A percentile compares a stretch with the other conserved stretches of the same genome.
Evolutionary conservation across 2,888 invertebrate species (phyloP).

Genomic region (Asteroscopus sphinx): DNA sequence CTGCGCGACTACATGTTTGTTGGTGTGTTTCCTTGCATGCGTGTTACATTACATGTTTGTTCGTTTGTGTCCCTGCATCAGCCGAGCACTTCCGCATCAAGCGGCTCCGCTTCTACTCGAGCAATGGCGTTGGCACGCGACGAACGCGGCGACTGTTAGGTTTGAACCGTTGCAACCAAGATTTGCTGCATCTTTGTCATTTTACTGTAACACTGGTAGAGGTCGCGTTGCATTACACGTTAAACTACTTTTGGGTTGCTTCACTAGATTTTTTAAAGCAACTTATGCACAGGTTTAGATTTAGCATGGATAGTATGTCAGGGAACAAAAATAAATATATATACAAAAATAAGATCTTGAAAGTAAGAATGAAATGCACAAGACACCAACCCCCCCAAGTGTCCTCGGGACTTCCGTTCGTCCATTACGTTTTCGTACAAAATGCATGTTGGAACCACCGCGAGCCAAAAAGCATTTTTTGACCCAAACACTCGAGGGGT

Average conservation of each 20-base stretch:
- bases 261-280: conserved; percentile 10
- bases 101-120: conserved; percentile 70
- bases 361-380: no score
- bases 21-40: conserved; percentile 1
- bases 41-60: neutral
- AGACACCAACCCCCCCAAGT: no score
- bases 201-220: conserved; percentile 43
- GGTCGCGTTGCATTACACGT: conserved; percentile 25
- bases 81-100: conserved; percentile 66
- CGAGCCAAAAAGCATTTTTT: no score
- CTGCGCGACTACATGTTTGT: conserved; percentile 22
- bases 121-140: conserved; percentile 65
- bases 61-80: conserved; percentile 47
- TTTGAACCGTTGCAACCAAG: conserved; percentile 56
- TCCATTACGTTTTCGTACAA: no score
- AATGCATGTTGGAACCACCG: no score
- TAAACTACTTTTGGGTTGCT: conserved; percentile 3
- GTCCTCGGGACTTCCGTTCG: no score
- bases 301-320: no score
- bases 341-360: no score
- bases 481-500: no score
- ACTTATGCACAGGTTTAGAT: no score
- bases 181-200: conserved; percentile 16
- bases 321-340: no score
- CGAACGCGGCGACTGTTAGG: conserved; percentile 69